These are phyloP conservation scores for Teleogryllus occipitalis DNA, from an alignment of 1,140 invertebrate genomes.

Conservation along the genomic window DNA sequence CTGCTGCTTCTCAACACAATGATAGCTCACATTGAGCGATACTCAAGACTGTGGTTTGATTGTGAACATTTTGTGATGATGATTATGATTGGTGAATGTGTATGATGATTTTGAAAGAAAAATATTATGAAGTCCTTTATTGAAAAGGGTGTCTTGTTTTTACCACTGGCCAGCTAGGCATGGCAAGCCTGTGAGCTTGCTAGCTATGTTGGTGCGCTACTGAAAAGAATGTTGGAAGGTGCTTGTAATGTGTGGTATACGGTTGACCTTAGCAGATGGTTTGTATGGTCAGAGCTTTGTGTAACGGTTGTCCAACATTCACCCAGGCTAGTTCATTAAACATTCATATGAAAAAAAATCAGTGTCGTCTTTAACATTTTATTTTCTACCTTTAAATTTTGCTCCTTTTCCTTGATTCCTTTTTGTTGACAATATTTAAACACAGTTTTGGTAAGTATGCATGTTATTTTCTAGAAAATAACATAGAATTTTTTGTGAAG, in stretches of 20 bases:
- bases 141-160: constrained; percentile 5
- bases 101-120: constrained; percentile 10
- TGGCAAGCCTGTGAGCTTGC: background rate
- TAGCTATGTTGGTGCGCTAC: background rate
- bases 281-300: background rate
- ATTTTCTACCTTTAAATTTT: background rate
- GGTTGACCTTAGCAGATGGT: constrained; percentile 2
- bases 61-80: background rate
- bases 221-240: constrained; percentile 8
- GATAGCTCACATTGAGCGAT: constrained; percentile 18
- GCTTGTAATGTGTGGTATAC: constrained; percentile 14
- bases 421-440: too few species aligned
- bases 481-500: too few species aligned
- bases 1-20: constrained; percentile 8
- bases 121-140: background rate
- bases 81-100: constrained; percentile 12
- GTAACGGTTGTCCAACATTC: constrained; percentile 11
- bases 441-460: too few species aligned
- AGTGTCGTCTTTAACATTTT: background rate
- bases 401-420: too few species aligned
- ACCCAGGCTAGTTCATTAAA: constrained; percentile 18
- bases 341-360: constrained; percentile 1
- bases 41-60: constrained; percentile 16
- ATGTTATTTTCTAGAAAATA: too few species aligned
- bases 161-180: constrained; percentile 6